phyloP scores from a whole-genome alignment of 2,113 vertebrate species.

The Notiomystis cincta region DNA sequence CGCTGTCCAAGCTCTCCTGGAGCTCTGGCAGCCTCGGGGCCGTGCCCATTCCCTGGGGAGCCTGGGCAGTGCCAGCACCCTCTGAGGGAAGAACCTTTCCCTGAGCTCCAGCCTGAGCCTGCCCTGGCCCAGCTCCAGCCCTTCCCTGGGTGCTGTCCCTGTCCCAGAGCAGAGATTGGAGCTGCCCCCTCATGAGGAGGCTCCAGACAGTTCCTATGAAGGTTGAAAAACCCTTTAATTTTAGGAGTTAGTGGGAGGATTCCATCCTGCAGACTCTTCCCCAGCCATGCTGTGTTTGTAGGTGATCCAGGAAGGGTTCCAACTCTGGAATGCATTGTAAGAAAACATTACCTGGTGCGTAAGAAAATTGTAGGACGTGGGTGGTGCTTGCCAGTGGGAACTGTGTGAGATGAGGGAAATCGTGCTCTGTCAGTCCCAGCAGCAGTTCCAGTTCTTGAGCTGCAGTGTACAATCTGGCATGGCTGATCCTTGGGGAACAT shows the following conservation, averaged over 20 bases:
- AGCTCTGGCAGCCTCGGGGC: background rate
- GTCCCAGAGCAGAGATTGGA: background rate
- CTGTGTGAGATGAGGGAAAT: background rate
- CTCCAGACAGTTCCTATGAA: background rate
- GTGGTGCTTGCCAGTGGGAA: background rate
- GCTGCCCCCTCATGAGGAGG: background rate
- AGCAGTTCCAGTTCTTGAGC: background rate
- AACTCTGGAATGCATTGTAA: background rate
- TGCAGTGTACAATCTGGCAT: background rate
- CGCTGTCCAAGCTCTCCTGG: background rate
- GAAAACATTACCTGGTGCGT: background rate
- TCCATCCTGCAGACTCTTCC: background rate
- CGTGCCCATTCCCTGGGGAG: background rate
- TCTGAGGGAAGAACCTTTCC: background rate
- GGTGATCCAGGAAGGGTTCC: background rate
- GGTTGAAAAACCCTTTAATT: background rate
- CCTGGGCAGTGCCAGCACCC: background rate
- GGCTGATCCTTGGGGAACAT: background rate
- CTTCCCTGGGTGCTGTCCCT: fast-evolving
- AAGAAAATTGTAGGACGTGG: background rate
- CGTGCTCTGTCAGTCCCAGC: background rate
- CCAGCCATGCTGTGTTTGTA: background rate
- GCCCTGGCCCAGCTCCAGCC: background rate
- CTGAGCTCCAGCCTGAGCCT: background rate
- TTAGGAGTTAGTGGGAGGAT: background rate